Evolutionary conservation across 2,113 vertebrate species (phyloP), one percentile per base, ranked within the genome.

Genomic region (Campylorhamphus procurvoides): DNA sequence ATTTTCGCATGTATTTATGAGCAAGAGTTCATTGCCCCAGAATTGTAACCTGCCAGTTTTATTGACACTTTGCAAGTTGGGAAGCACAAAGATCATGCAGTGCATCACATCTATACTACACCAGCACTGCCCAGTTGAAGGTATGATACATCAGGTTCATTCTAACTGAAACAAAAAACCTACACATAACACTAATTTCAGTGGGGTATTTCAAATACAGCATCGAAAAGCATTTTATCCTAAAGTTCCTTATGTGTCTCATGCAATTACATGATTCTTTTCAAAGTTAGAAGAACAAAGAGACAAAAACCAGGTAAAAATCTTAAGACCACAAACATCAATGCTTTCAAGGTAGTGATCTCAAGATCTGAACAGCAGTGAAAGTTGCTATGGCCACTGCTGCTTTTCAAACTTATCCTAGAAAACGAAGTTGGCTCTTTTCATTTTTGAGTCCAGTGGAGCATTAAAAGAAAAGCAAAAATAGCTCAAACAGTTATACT

Each of bases 101-200:
- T 31, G 31, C 19, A 28, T 50, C 46, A 33, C 39, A 31, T 0
- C 2, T 12, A 7, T 4, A 31, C 12, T 29, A 58, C n/a, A 44
- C 25, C 24, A 82, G 22, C 1, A 2, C 9, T 12, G 28, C 17
- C 53, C 31, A 39, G 17, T 1, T 44, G 33, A 49, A 88, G 50
- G 14, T 33, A 58, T 14, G 33, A 37, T 1, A 50, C 5, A 10
- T 13, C 3, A 58, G 37, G 16, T 19, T 49, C 9, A 14, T 40
- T 44, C 42, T 44, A 64, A 89, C 4, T 1, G 3, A 81, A 89
- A 59, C 18, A 55, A 55, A 12, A 27, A 0, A 13, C 12, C 7
- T 10, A 5, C 2, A 3, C 0, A 3, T 1, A 13, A 42, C 9
- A 19, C 55, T 39, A 18, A 79, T 55, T 55, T 55, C 33, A 80